phyloP scores from a whole-genome alignment of 2,113 vertebrate genomes.

The Heterotilapia buettikoferi region DNA sequence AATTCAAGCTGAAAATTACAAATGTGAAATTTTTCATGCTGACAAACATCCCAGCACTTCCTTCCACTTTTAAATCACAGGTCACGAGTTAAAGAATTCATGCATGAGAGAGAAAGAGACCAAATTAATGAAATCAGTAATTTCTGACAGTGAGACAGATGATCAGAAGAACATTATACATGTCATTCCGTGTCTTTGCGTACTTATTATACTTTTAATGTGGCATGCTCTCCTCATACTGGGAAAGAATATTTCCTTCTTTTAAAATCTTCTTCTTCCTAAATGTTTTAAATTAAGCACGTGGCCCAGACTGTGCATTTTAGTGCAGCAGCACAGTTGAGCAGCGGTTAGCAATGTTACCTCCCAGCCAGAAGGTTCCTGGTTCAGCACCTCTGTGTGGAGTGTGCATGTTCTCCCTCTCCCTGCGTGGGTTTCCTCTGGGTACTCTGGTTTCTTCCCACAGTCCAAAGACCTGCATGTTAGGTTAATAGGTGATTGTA shows the following conservation, averaged over 20 bases:
- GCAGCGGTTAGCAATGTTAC: neutral
- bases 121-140: neutral
- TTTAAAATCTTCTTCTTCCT: neutral
- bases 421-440: neutral
- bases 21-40: slow-evolving; percentile 38
- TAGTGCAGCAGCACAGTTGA: rapidly evolving
- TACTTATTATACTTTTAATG: neutral
- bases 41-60: slow-evolving; percentile 8
- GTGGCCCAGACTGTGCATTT: rapidly evolving
- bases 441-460: neutral
- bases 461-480: neutral
- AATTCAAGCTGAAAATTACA: slow-evolving; percentile 53
- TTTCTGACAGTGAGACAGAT: neutral
- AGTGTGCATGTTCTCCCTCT: neutral
- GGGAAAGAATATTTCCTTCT: neutral
- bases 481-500: neutral
- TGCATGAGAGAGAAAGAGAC: neutral
- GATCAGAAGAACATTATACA: neutral
- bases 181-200: neutral
- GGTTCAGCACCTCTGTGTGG: neutral
- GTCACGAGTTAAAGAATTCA: neutral
- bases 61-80: neutral
- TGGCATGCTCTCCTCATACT: neutral
- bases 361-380: neutral
- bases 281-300: neutral